These are phyloP conservation scores for Calcarius lapponicus DNA, from an alignment of 2,797 vertebrate genomes.

Conservation along the genomic window DNA sequence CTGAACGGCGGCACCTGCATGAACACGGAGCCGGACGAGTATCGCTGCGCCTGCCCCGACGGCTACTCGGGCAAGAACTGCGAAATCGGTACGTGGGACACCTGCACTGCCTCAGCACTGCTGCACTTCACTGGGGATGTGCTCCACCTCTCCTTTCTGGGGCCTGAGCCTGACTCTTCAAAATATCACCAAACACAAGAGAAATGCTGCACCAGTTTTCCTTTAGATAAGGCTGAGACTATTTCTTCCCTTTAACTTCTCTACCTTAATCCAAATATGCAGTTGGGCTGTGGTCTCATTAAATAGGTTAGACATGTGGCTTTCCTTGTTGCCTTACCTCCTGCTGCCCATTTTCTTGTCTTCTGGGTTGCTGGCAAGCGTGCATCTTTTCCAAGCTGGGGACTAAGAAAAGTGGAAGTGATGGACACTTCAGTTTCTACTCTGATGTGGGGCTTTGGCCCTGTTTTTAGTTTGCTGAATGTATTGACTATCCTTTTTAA, in stretches of 20 bases:
- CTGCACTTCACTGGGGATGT: background rate
- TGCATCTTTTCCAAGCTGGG: background rate
- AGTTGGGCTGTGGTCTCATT: background rate
- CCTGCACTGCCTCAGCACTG: background rate
- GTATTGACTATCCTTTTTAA: background rate
- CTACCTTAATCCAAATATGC: background rate
- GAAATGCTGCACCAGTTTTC: background rate
- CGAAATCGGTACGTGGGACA: slow-evolving; percentile 83
- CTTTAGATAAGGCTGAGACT: background rate
- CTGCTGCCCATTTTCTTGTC: background rate
- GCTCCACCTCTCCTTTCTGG: background rate
- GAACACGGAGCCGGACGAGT: slow-evolving; percentile 93
- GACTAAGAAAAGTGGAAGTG: background rate
- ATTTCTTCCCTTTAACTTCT: background rate
- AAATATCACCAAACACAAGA: background rate
- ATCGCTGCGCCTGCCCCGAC: slow-evolving; percentile 88
- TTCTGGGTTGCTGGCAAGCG: background rate
- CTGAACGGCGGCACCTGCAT: slow-evolving; percentile 91
- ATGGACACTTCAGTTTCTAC: background rate
- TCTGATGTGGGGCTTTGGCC: background rate
- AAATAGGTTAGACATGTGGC: background rate
- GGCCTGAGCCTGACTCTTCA: background rate
- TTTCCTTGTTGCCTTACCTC: background rate
- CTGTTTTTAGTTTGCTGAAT: background rate
- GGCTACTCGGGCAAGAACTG: slow-evolving; percentile 96